Base-by-base conservation (phyloP, 2,113 vertebrate species). In the Origma solitaria region DNA sequence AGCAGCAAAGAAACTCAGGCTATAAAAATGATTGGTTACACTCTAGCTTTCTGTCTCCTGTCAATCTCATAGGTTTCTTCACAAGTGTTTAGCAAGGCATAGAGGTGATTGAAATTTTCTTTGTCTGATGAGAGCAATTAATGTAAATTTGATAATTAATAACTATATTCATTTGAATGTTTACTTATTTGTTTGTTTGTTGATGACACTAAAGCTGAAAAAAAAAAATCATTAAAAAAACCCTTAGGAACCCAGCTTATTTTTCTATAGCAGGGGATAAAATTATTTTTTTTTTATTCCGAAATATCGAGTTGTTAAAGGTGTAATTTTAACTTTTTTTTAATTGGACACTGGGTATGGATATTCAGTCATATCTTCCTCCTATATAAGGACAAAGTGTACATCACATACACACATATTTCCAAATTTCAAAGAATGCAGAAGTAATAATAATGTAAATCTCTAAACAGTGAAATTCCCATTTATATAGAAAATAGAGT, bases 171-270 rank as follows among this genome's bases (percentile, higher is more conserved):
- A 45, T 69, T 40, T 81, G 23, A 20, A 19, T n/a, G n/a, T n/a
- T n/a, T n/a, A n/a, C n/a, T n/a, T n/a, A n/a, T 17, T 72, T 50
- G 18, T 13, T 51, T 53, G 38, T 33, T 27, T 15, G 23, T 30
- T 51, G 33, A 14, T 72, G 56, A n/a, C 31, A 25, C 9, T 61
- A 54, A 77, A 57, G 7, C 8, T 54, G 19, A 3, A 66, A 65
- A 82, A 25, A 69, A 28, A 1, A 12, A 20, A 45, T 45, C 5
- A 22, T 49, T 3, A 2, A 51, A 42, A 45, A 50, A 31, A 2
- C 1, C 0, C 13, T 31, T 28, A 66, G 22, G 4, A 61, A 27
- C 4, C 1, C 5, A 61, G 5, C 3, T 62, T 53, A 38, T 33
- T 35, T 71, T 64, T 71, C 7, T 71, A 4, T 20, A 35, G 21